Evolutionary conservation across 2,797 vertebrate genomes (phyloP).

Genomic region (Hyperoplus immaculatus): DNA sequence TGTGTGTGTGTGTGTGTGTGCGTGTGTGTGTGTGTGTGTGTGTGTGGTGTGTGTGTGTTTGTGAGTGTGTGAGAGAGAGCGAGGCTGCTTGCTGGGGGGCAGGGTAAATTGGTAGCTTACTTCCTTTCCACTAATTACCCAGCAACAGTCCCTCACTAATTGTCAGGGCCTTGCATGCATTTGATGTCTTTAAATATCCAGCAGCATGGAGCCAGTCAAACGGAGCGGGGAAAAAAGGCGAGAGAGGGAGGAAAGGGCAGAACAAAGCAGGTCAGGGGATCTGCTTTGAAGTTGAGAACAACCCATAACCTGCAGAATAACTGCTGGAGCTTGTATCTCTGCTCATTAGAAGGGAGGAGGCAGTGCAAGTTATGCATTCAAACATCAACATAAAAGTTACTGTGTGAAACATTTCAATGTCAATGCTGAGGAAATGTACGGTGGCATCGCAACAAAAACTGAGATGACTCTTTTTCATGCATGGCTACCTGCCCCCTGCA

Average conservation of each 20-base stretch:
- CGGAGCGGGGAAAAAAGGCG: not conserved
- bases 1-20: not conserved
- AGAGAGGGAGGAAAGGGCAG: slow-evolving; percentile 22
- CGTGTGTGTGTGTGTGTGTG: slow-evolving; percentile 1
- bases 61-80: not conserved
- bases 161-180: slow-evolving; percentile 56
- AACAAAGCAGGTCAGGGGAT: slow-evolving; percentile 52
- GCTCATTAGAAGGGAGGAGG: not conserved
- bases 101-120: slow-evolving; percentile 43
- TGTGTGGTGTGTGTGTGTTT: not conserved
- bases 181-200: slow-evolving; percentile 71
- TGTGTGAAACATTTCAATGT: not conserved
- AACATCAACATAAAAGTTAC: not conserved
- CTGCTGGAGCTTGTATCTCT: slow-evolving; percentile 16
- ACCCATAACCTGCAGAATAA: slow-evolving; percentile 30
- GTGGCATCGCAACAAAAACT: not conserved
- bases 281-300: slow-evolving; percentile 44
- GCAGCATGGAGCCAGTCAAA: slow-evolving; percentile 33
- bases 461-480: too few species aligned
- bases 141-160: slow-evolving; percentile 70
- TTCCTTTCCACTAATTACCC: slow-evolving; percentile 76
- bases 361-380: not conserved
- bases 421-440: not conserved
- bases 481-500: not conserved
- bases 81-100: slow-evolving; percentile 28